These are phyloP conservation scores for Kryptolebias ocellatus DNA, from an alignment of 2,797 vertebrate genomes.

Conservation along the genomic window DNA sequence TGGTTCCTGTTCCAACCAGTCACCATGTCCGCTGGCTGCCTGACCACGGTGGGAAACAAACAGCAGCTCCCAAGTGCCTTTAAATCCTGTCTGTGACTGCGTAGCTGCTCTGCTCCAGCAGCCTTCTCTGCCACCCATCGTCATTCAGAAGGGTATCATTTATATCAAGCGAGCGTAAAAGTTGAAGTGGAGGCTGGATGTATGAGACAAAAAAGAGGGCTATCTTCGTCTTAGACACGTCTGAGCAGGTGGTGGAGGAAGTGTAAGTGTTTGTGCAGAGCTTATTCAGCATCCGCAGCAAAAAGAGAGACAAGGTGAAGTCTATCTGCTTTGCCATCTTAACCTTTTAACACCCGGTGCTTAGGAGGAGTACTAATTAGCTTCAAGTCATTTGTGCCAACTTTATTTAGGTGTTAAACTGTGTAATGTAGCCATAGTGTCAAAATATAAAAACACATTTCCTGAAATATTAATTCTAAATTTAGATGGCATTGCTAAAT, in stretches of 20 bases:
- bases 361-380: conserved; percentile 65
- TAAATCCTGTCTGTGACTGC: conserved; percentile 28
- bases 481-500: neutral
- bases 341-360: conserved; percentile 54
- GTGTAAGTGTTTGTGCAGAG: conserved; percentile 13
- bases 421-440: neutral
- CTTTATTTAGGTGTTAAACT: conserved; percentile 37
- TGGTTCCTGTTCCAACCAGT: conserved; percentile 64
- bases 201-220: conserved; percentile 1
- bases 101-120: conserved; percentile 7
- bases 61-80: conserved; percentile 46
- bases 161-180: conserved; percentile 22
- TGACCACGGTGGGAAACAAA: conserved; percentile 59
- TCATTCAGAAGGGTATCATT: conserved; percentile 24
- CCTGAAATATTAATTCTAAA: neutral
- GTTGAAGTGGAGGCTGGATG: conserved; percentile 17
- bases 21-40: conserved; percentile 64
- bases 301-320: conserved; percentile 13
- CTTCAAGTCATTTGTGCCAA: conserved; percentile 58
- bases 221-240: conserved; percentile 5
- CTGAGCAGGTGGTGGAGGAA: conserved; percentile 50
- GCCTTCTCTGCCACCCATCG: conserved; percentile 37
- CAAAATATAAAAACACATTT: conserved; percentile 4
- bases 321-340: conserved; percentile 51
- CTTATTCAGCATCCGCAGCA: conserved; percentile 27